Evolutionary conservation across 2,888 invertebrate species (phyloP), one percentile per base, ranked within the genome.

Genomic region (Sminthurinus aureus): DNA sequence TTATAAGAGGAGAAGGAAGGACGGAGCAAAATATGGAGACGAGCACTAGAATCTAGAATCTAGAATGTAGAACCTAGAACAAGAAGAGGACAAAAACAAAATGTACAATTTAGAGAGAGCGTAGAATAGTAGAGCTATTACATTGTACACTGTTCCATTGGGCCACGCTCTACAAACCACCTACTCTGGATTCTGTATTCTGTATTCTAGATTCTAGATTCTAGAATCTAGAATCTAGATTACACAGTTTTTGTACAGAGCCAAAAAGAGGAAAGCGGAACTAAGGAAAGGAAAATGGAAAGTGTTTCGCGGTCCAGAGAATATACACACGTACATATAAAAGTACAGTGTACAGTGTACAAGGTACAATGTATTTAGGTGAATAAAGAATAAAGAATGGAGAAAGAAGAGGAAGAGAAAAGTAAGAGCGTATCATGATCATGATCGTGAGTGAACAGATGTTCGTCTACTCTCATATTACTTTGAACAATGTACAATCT

Each of bases 231-330:
- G 24, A 52, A 52, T 58, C 74, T 74, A 58, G 81, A 6, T 38
- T 75, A 64, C n/a, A n/a, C n/a, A n/a, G n/a, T n/a, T 38, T 81
- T 81, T 51, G 51, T 13, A 20, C 9, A 58, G 8, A 81, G 69
- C 0, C 24, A 69, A 64, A 12, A 50, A 67, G 66, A 38, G 24
- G n/a, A 50, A 76, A 8, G 67, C n/a, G n/a, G n/a, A n/a, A n/a
- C n/a, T n/a, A n/a, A 20, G 73, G 12, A 67, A 66, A 50, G 67
- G 50, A 38, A 38, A 38, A 6, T 4, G 26, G 81, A 75, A 75
- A 77, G 66, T 79, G 79, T 79, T 79, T 79, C 64, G 22, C 24
- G 67, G 64, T 76, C 79, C 64, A 79, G 38, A 69, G 79, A 79
- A 76, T 38, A 6, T 38, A 4, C 38, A 38, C 38, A 38, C 6